These are phyloP conservation scores for Nycticryphes semicollaris DNA, from an alignment of 2,113 vertebrate genomes.

Conservation along the genomic window DNA sequence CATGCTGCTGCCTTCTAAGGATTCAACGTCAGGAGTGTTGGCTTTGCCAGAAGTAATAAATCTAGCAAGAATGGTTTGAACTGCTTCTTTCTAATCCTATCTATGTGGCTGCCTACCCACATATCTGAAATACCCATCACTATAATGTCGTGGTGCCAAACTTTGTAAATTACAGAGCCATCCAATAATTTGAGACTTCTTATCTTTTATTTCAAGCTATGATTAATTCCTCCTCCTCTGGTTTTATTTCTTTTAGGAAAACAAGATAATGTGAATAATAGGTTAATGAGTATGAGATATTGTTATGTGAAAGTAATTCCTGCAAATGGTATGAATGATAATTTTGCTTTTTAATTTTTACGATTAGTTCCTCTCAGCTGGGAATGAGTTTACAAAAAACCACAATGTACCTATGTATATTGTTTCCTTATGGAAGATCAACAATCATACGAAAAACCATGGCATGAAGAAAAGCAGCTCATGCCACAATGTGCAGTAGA, in stretches of 20 bases:
- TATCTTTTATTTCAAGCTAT: background rate
- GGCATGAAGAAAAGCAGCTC: background rate
- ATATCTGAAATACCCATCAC: background rate
- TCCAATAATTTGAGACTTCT: background rate
- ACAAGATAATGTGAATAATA: background rate
- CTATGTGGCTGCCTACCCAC: background rate
- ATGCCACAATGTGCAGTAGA: background rate
- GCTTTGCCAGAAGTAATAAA: background rate
- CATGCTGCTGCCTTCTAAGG: background rate
- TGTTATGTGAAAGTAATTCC: background rate
- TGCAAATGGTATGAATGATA: background rate
- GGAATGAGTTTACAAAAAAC: background rate
- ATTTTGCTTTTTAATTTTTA: background rate
- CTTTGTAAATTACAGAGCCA: background rate
- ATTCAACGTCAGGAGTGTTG: background rate
- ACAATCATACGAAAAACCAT: background rate
- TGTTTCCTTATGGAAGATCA: background rate
- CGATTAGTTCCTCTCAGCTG: background rate
- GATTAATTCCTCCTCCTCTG: background rate
- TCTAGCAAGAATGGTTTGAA: background rate
- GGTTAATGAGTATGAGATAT: background rate
- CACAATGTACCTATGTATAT: background rate
- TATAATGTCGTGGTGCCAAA: background rate
- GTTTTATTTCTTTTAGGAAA: background rate
- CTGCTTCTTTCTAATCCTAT: background rate